Evolutionary conservation across 2,888 invertebrate genomes (phyloP).

Genomic region (Tinea pellionella): DNA sequence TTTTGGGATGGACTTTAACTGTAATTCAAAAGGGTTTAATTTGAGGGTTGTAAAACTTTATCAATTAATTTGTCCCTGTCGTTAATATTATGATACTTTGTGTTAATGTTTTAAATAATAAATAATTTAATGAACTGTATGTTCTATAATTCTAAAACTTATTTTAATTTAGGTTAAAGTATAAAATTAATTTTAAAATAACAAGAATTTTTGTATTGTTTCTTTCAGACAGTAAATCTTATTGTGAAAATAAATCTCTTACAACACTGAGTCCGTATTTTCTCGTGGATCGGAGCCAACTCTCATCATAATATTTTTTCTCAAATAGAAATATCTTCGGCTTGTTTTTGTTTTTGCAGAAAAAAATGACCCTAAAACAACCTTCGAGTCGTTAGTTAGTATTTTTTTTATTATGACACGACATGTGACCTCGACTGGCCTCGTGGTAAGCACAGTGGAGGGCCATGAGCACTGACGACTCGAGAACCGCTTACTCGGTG

Average conservation of each 20-base stretch:
- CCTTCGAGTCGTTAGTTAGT: not conserved
- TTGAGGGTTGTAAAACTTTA: not conserved
- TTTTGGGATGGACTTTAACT: not conserved
- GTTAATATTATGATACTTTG: not conserved
- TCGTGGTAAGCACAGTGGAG: no score
- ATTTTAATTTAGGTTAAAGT: no score
- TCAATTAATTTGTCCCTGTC: not conserved
- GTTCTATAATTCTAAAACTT: no score
- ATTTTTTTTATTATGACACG: no score
- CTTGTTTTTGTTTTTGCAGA: not conserved
- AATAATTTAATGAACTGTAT: no score
- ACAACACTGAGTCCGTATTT: not conserved
- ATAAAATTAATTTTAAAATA: no score
- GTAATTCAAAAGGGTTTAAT: not conserved
- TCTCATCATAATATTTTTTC: constrained; percentile 37
- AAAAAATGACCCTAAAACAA: not conserved
- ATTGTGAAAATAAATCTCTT: constrained; percentile 5
- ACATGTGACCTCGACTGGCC: no score
- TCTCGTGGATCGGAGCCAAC: constrained; percentile 21
- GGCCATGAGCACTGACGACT: no score
- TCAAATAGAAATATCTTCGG: constrained; percentile 1
- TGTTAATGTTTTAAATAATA: no score
- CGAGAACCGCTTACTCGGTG: no score
- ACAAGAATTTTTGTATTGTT: not conserved
- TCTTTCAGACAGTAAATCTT: not conserved